These are phyloP conservation scores for Fulica atra DNA, from an alignment of 2,113 vertebrate species.

Conservation along the genomic window DNA sequence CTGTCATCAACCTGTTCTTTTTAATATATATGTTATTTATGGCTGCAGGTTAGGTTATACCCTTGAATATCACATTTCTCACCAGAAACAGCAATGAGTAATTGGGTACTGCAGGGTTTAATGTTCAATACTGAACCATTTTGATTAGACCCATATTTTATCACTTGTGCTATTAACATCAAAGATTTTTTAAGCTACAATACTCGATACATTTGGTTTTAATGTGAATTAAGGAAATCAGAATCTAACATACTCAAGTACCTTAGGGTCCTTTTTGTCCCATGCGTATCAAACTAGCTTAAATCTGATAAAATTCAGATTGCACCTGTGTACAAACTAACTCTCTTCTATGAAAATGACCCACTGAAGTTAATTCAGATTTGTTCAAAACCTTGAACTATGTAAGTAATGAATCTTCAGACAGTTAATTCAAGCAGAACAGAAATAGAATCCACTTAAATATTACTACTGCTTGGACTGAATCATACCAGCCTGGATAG, in stretches of 20 bases:
- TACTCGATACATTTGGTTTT: not conserved
- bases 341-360: slow-evolving; percentile 43
- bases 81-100: slow-evolving; percentile 64
- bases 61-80: slow-evolving; percentile 59
- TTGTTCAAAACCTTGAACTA: slow-evolving; percentile 12
- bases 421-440: slow-evolving; percentile 55
- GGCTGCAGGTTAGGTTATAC: slow-evolving; percentile 26
- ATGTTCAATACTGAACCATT: slow-evolving; percentile 65
- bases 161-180: slow-evolving; percentile 47
- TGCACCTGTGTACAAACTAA: not conserved
- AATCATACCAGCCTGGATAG: slow-evolving; percentile 39
- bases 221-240: slow-evolving; percentile 28
- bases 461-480: slow-evolving; percentile 32
- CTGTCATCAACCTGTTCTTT: slow-evolving; percentile 8
- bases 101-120: slow-evolving; percentile 59
- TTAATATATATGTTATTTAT: slow-evolving; percentile 47
- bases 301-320: not conserved
- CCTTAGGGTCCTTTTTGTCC: not conserved
- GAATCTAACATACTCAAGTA: not conserved
- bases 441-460: slow-evolving; percentile 33
- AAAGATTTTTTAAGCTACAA: slow-evolving; percentile 8
- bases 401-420: slow-evolving; percentile 42
- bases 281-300: not conserved
- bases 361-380: slow-evolving; percentile 13
- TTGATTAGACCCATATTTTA: slow-evolving; percentile 74